Percentiles rank a stretch among this genome's conserved stretches.
Evolutionary conservation across 2,888 invertebrate species (phyloP).

Genomic region (Pilophorus perplexus): DNA sequence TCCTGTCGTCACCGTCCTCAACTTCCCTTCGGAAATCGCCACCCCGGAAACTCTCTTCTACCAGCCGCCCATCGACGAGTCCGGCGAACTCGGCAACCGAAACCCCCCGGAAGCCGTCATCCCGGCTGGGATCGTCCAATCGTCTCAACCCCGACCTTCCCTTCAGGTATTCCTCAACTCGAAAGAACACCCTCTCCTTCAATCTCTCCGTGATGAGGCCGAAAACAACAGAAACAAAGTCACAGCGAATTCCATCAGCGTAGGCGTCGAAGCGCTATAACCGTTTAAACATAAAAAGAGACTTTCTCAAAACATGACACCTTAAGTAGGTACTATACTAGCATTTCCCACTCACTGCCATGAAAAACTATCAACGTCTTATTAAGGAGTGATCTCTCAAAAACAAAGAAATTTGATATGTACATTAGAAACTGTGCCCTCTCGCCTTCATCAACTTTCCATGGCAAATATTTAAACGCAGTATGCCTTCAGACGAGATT

Average conservation of each 20-base stretch:
- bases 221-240: conserved; percentile 49
- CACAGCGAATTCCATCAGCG: conserved; percentile 42
- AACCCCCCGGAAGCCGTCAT: conserved; percentile 52
- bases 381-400: neutral
- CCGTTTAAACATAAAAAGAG: neutral
- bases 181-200: conserved; percentile 53
- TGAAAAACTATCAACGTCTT: no score
- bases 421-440: no score
- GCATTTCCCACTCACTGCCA: conserved; percentile 23
- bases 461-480: no score
- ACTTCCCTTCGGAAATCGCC: conserved; percentile 50
- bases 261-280: conserved; percentile 45
- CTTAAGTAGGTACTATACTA: no score
- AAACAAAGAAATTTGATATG: no score
- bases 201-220: conserved; percentile 53
- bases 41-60: conserved; percentile 48
- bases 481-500: no score
- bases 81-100: conserved; percentile 49
- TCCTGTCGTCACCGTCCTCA: conserved; percentile 49
- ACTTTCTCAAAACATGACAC: conserved; percentile 27
- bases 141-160: conserved; percentile 53
- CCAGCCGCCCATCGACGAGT: conserved; percentile 48
- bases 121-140: conserved; percentile 56
- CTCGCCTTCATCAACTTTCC: no score
- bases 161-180: conserved; percentile 54